Conservation (phyloP, 2,888 invertebrate genomes). For the Agonopterix heracliana region DNA sequence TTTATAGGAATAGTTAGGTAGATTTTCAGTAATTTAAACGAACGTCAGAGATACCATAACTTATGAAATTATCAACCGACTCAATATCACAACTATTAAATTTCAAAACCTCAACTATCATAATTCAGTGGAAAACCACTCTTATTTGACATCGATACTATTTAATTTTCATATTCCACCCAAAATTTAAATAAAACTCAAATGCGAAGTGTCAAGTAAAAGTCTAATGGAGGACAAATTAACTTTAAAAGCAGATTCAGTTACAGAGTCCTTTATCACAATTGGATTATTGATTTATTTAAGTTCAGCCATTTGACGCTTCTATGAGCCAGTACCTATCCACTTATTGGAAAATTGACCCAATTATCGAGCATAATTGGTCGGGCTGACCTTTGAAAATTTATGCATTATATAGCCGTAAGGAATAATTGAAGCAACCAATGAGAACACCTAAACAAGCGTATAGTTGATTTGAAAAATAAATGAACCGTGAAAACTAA, state of each 20-base stretch:
- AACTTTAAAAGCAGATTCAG: slow-evolving; percentile 6
- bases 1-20: too few relatives aligned
- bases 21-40: too few relatives aligned
- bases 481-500: too few relatives aligned
- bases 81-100: too few relatives aligned
- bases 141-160: too few relatives aligned
- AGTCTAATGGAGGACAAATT: slow-evolving; percentile 7
- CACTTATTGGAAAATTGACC: slow-evolving; percentile 16
- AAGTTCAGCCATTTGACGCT: slow-evolving; percentile 1
- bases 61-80: too few relatives aligned
- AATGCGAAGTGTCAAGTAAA: background rate
- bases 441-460: too few relatives aligned
- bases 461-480: too few relatives aligned
- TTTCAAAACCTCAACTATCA: too few relatives aligned
- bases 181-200: background rate
- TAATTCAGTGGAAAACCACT: too few relatives aligned
- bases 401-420: slow-evolving; percentile 17
- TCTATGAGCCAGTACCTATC: slow-evolving; percentile 2
- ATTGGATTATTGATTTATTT: slow-evolving; percentile 6
- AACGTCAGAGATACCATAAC: too few relatives aligned
- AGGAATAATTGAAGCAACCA: background rate
- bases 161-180: too few relatives aligned
- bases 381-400: background rate
- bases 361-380: slow-evolving; percentile 26
- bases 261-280: slow-evolving; percentile 2